A percentile compares a stretch with the other conserved stretches of the same genome.
Conservation (phyloP, 2,888 invertebrate genomes). For the Epirrhoe alternata region DNA sequence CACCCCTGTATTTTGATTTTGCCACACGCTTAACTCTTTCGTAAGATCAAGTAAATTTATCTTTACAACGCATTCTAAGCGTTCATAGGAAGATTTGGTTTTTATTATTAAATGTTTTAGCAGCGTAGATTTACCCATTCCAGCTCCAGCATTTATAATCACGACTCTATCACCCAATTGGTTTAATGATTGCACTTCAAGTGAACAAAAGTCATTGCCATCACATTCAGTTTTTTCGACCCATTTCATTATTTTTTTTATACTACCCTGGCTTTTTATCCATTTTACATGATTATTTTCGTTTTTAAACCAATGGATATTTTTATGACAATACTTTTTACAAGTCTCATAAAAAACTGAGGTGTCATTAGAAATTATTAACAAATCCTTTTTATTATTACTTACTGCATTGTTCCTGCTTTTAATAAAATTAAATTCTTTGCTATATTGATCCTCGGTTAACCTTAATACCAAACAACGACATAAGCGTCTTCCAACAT, state of each 20-base stretch:
- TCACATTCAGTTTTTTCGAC: constrained; percentile 6
- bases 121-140: constrained; percentile 49
- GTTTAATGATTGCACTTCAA: constrained; percentile 8
- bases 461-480: constrained; percentile 11
- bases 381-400: constrained; percentile 13
- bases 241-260: constrained; percentile 10
- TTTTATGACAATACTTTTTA: background rate
- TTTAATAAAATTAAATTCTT: constrained; percentile 12
- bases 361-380: constrained; percentile 14
- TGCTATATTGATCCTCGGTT: constrained; percentile 2
- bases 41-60: constrained; percentile 39
- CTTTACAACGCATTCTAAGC: constrained; percentile 39
- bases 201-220: constrained; percentile 7
- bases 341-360: constrained; percentile 1
- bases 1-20: background rate
- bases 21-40: constrained; percentile 19
- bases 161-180: constrained; percentile 37
- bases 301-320: constrained; percentile 23
- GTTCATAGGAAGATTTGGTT: constrained; percentile 36
- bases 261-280: constrained; percentile 12
- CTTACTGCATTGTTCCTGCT: background rate
- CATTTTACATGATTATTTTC: background rate
- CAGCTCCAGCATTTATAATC: constrained; percentile 43
- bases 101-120: constrained; percentile 42
- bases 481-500: constrained; percentile 10